Base-by-base conservation (phyloP, 1,140 invertebrate genomes). In the Dufourea novaeangliae region DNA sequence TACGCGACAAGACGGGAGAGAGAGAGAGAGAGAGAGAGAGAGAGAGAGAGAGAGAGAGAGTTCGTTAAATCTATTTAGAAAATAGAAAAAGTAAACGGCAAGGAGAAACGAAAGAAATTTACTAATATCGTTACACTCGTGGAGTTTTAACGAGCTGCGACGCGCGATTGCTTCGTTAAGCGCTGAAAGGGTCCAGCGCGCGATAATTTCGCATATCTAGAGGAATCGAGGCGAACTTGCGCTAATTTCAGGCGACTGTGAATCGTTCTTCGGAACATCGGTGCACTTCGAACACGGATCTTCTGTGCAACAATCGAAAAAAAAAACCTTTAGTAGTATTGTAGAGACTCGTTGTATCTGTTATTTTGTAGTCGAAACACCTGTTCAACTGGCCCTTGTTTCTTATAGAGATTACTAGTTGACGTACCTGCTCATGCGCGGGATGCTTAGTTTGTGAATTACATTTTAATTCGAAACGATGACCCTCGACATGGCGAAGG, bases 111-210 rank as follows among this genome's bases (percentile, higher is more conserved):
- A 25, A 62, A 57, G 44, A 59, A 59, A 68, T 59, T 57, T 17
- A 22, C 20, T 46, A 32, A 59, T 44, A 20, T n/a, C 25, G 22
- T 75, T 57, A 68, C 3, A n/a, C 22, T 5, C 17, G 20, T 12
- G 0, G 22, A 37, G 22, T 57, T 75, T 68, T 68, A 75, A 75
- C 63, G 73, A 75, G 62, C 64, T 46, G n/a, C 67, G 64, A 66
- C 37, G 39, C 14, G 37, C 46, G 25, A 11, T 3, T 0, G 69
- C 39, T 72, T 74, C 71, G 71, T 74, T 74, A 74, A 63, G 20
- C 11, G 61, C 10, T 44, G 2, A 32, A 50, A 50, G 29, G 27
- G 29, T 7, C 8, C 12, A 44, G 14, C 34, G 11, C 1, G 29
- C 12, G 1, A 52, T 29, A 54, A n/a, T 52, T 54, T 39, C 34